These are phyloP conservation scores for Oncorhynchus mykiss DNA, from an alignment of 2,113 vertebrate genomes.

Conservation along the genomic window DNA sequence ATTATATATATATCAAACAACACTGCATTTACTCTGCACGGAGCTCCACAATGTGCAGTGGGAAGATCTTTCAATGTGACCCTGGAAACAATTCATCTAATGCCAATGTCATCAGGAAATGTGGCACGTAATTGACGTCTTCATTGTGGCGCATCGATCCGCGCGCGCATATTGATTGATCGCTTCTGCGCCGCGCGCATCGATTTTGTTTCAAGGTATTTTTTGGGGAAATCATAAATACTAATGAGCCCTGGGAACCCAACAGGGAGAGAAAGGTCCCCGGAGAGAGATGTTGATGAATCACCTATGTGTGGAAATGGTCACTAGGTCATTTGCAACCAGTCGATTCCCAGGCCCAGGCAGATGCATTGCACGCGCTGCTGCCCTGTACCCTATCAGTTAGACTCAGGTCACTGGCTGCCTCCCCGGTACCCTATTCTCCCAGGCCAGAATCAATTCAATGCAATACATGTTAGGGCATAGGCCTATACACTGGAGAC, in stretches of 20 bases:
- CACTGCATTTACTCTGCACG: neutral
- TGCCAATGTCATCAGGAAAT: conserved; percentile 37
- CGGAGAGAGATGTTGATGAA: conserved; percentile 41
- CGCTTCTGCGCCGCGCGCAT: conserved; percentile 21
- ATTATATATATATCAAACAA: conserved; percentile 50
- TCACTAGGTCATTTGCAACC: conserved; percentile 24
- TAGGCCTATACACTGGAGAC: neutral
- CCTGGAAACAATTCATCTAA: conserved; percentile 47
- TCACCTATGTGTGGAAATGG: conserved; percentile 31
- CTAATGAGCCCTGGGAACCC: conserved; percentile 62
- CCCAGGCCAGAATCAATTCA: neutral
- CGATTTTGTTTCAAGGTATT: conserved; percentile 54
- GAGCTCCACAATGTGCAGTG: neutral
- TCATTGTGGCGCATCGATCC: conserved; percentile 60
- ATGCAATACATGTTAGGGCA: neutral
- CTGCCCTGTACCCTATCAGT: neutral
- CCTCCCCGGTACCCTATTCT: neutral
- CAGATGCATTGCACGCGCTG: neutral
- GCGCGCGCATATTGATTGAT: conserved; percentile 38
- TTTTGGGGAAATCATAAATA: conserved; percentile 66
- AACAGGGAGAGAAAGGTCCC: conserved; percentile 30
- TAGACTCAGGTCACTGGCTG: neutral
- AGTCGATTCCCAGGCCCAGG: conserved; percentile 10
- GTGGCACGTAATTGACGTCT: conserved; percentile 63
- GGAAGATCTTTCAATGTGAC: conserved; percentile 40